phyloP scores from a whole-genome alignment of 2,113 vertebrate genomes.

The Oreochromis tanganicae region DNA sequence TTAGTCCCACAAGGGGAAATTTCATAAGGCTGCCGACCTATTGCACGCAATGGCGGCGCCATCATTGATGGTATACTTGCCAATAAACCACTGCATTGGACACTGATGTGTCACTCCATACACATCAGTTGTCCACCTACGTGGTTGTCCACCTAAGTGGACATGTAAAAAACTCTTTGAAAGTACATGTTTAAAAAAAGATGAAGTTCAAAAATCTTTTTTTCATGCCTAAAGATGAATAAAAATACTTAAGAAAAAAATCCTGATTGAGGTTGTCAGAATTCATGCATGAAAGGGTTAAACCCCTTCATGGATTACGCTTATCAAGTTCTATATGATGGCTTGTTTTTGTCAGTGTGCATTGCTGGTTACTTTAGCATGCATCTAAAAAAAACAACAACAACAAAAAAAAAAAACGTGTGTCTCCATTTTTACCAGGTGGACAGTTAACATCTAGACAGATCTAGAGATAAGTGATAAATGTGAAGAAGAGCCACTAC shows the following conservation, averaged over 20 bases:
- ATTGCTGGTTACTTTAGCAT: background rate
- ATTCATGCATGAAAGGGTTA: background rate
- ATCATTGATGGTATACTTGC: background rate
- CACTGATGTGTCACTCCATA: background rate
- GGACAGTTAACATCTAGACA: background rate
- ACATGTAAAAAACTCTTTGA: background rate
- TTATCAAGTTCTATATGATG: fast-evolving
- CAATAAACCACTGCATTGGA: background rate
- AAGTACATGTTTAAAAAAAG: background rate
- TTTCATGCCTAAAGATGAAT: background rate
- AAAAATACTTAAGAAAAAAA: background rate
- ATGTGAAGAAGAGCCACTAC: background rate
- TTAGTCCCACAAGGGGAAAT: no score
- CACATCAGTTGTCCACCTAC: background rate
- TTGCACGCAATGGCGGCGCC: no score
- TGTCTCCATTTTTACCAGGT: fast-evolving
- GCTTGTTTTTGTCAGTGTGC: background rate
- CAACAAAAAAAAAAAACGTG: fast-evolving
- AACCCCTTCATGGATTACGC: background rate
- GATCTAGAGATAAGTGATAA: background rate
- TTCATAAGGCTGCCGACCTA: no score
- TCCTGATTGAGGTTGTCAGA: background rate
- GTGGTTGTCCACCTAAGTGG: background rate
- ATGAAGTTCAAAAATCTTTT: background rate
- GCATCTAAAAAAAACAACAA: fast-evolving